Evolutionary conservation across 2,888 invertebrate species (phyloP).

Genomic region (Cheilosia scutellata): DNA sequence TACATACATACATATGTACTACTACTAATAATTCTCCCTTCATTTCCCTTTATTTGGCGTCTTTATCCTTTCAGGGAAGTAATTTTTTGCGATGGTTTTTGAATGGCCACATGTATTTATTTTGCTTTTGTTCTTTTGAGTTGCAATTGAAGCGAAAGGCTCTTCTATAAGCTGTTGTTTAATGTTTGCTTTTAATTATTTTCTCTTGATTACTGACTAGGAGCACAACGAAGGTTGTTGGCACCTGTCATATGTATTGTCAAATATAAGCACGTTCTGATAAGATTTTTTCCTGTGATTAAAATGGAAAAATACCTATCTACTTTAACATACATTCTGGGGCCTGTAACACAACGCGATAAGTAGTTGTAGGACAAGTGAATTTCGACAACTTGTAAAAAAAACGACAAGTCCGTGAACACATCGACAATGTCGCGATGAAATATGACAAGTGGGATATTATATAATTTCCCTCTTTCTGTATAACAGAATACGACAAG

Average conservation of each 20-base stretch:
- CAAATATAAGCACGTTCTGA: conserved; percentile 6
- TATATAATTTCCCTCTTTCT: too few relatives aligned
- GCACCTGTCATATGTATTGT: conserved; percentile 34
- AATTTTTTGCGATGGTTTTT: conserved; percentile 41
- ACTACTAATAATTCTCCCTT: conserved; percentile 41
- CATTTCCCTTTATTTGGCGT: conserved; percentile 35
- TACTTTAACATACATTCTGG: too few relatives aligned
- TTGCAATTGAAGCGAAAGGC: conserved; percentile 48
- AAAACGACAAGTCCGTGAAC: too few relatives aligned
- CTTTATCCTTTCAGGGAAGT: conserved; percentile 44
- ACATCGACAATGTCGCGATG: too few relatives aligned
- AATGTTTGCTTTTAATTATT: conserved; percentile 73
- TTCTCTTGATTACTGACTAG: conserved; percentile 54
- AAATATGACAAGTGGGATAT: too few relatives aligned
- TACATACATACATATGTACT: background rate
- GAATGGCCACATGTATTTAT: conserved; percentile 55
- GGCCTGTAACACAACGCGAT: too few relatives aligned
- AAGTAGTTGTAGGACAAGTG: too few relatives aligned
- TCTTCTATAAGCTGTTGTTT: conserved; percentile 46
- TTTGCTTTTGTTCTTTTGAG: conserved; percentile 50
- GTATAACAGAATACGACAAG: too few relatives aligned
- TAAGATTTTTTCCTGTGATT: background rate
- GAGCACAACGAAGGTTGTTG: conserved; percentile 28
- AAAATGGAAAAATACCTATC: too few relatives aligned
- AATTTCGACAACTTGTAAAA: too few relatives aligned